Base-by-base conservation (phyloP, 2,888 invertebrate species). In the Drosophila anomalata region DNA sequence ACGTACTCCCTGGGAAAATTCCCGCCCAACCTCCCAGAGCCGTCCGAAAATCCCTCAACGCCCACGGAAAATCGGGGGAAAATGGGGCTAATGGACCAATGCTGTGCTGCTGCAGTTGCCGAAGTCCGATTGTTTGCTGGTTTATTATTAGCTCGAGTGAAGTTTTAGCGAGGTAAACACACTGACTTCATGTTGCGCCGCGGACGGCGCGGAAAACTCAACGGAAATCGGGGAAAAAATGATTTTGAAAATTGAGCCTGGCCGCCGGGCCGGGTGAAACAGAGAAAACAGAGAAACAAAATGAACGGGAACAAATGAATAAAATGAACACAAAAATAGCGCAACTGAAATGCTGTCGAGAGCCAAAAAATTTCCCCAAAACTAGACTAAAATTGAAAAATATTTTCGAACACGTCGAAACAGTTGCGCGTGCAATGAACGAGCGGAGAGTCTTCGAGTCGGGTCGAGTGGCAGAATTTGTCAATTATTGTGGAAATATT, bases 71-170 rank as follows among this genome's bases (percentile, higher is more conserved):
- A 47, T 46, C 42, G 33, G 26, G 20, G 50, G 24, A 46, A 73
- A 83, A 78, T 75, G 83, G 72, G 75, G 78, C 86, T 83, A 86
- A 83, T 83, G 82, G 82, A 80, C 83, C 80, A 83, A 70, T 65
- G 80, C 78, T 72, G 70, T 55, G 79, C 41, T 76, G 76, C 78
- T 76, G 76, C 78, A 63, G 50, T 58, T 70, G 69, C 14, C 44
- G 56, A 57, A 50, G 29, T 57, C 62, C 41, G 70, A 55, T 70
- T 70, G 65, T 48, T 55, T 67, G 53, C 68, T 44, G 52, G 77
- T 79, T 81, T 81, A 81, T 81, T 67, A 81, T 81, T 81, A 81
- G 84, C 81, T 75, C 71, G 55, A 80, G 80, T 80, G 77, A 83
- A 86, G 82, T 83, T 83, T 42, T 70, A 63, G 76, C 63, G 72